Conservation (phyloP, 2,888 invertebrate genomes). For the Tineola bisselliella region DNA sequence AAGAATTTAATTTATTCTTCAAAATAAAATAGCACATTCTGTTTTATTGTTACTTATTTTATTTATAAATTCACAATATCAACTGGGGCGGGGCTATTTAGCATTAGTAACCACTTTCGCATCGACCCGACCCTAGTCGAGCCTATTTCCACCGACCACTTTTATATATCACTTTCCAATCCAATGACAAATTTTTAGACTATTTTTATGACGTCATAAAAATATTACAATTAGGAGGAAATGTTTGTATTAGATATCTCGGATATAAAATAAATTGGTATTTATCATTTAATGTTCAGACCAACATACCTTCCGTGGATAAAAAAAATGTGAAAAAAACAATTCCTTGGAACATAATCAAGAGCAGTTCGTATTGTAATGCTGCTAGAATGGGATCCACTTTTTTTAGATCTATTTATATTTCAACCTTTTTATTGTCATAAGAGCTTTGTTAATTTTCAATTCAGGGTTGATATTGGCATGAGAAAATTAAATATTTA, state of each 20-base stretch:
- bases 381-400: conserved; percentile 19
- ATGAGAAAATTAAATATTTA: neutral
- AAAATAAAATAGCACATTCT: neutral
- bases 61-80: too few species aligned
- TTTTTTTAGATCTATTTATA: conserved; percentile 19
- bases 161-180: too few species aligned
- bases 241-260: neutral
- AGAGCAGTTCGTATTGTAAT: conserved; percentile 19
- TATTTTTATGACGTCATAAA: too few species aligned
- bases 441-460: conserved; percentile 17
- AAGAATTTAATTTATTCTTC: neutral
- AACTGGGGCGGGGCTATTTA: too few species aligned
- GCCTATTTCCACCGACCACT: too few species aligned
- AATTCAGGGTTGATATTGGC: conserved; percentile 15
- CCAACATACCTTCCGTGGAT: neutral
- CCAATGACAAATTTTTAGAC: too few species aligned
- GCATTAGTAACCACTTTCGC: too few species aligned
- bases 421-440: conserved; percentile 18
- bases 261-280: neutral
- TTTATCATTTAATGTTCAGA: neutral
- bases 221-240: too few species aligned
- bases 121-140: too few species aligned
- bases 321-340: neutral
- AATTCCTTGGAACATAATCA: conserved; percentile 15
- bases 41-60: too few species aligned